Evolutionary conservation across 1,140 invertebrate species (phyloP), one percentile per base, ranked within the genome.

Genomic region (Rhopalosiphum maidis): DNA sequence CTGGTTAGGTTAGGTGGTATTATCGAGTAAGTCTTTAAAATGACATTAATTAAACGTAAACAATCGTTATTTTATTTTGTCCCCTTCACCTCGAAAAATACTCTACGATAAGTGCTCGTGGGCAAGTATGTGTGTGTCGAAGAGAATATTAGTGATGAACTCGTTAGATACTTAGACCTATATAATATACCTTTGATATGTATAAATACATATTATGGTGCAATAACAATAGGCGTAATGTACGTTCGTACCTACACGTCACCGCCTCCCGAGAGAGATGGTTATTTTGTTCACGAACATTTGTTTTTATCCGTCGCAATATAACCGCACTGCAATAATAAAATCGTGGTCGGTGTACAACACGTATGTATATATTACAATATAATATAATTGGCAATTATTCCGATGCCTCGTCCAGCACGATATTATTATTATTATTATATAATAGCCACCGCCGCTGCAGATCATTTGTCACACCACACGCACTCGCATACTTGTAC

Each of bases 381-480:
- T 83, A 18, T 35, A 35, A 83, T 83, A 85, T 85, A 85, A 85
- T 85, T 85, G 83, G 83, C 83, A 85, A 85, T 85, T 85, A 85
- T 85, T 85, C 37, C 35, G 83, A 41, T 43, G 37, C 9, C 22
- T 43, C 83, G 83, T 37, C 11, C 60, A 23, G 83, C 3, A 85
- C 41, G 23, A 41, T 25, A 85, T 77, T 77, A 18, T 77, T 68
- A 68, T 68, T 23, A 55, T 55, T 30, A 60, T 60, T 60, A 30
- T 30, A n/a, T n/a, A 15, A 68, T 18, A 68, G 25, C 55, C 23
- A 8, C 23, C 55, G 30, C 60, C 60, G 60, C 60, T 18, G n/a
- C 60, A 15, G 60, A 77, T 21, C 60, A n/a, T 77, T 77, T 77
- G 60, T 77, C 60, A 77, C 30, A 77, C 60, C 60, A 60, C 55